These are phyloP conservation scores for Echiichthys vipera DNA, from an alignment of 2,797 vertebrate genomes.

Conservation along the genomic window DNA sequence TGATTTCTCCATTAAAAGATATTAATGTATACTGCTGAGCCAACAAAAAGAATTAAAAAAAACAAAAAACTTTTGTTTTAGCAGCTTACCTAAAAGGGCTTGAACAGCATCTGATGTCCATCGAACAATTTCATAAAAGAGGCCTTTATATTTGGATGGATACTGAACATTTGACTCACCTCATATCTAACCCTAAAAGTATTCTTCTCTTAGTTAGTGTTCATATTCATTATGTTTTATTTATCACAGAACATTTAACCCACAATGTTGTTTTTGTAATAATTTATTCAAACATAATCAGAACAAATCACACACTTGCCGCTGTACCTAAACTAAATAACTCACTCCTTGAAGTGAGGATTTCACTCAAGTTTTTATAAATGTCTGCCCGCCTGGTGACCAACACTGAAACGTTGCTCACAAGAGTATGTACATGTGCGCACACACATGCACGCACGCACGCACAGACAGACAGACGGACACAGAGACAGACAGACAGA, in stretches of 20 bases:
- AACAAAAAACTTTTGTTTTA: neutral
- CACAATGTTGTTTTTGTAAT: slow-evolving; percentile 33
- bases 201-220: neutral
- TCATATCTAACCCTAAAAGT: neutral
- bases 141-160: neutral
- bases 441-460: neutral
- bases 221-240: neutral
- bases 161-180: neutral
- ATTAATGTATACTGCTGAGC: neutral
- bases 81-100: neutral
- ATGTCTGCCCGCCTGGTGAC: neutral
- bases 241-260: neutral
- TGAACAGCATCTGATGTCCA: neutral
- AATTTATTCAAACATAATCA: slow-evolving; percentile 60
- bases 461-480: neutral
- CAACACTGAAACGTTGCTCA: neutral
- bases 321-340: neutral
- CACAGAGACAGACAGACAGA: neutral
- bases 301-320: slow-evolving; percentile 10
- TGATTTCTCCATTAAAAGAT: slow-evolving; percentile 27
- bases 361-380: neutral
- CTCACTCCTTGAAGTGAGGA: neutral
- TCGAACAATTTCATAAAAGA: neutral
- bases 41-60: too few relatives aligned
- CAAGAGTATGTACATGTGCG: neutral